Conservation (phyloP, 1,140 invertebrate genomes). For the Lucilia cuprina region DNA sequence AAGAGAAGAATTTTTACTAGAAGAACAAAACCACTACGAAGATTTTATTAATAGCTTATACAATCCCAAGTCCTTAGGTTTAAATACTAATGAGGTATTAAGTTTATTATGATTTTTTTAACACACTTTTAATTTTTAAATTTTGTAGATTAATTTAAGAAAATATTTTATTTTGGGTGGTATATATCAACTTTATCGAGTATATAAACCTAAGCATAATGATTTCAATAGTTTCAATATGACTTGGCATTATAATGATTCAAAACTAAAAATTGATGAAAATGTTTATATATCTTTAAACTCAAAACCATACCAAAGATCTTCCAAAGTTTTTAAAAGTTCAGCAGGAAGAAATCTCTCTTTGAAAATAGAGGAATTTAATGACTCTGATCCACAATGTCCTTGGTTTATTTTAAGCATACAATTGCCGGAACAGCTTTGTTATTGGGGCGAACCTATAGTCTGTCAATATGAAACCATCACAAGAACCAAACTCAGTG, state of each 20-base stretch:
- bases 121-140: neutral
- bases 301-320: neutral
- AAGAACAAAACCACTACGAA: constrained; percentile 46
- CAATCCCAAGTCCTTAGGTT: constrained; percentile 44
- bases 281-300: constrained; percentile 37
- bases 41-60: constrained; percentile 45
- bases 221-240: constrained; percentile 49
- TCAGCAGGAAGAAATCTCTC: neutral
- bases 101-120: neutral
- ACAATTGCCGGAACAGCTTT: constrained; percentile 46
- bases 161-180: constrained; percentile 51
- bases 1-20: constrained; percentile 39
- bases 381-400: neutral
- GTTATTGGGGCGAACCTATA: constrained; percentile 48
- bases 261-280: constrained; percentile 40
- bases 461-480: constrained; percentile 45
- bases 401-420: constrained; percentile 42
- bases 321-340: neutral
- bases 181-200: constrained; percentile 46
- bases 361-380: neutral
- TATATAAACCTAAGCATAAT: constrained; percentile 43
- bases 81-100: constrained; percentile 44
- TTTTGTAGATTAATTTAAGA: constrained; percentile 50
- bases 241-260: constrained; percentile 47
- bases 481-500: neutral